phyloP scores from a whole-genome alignment of 1,140 invertebrate species.

The Trichonephila clavata region DNA sequence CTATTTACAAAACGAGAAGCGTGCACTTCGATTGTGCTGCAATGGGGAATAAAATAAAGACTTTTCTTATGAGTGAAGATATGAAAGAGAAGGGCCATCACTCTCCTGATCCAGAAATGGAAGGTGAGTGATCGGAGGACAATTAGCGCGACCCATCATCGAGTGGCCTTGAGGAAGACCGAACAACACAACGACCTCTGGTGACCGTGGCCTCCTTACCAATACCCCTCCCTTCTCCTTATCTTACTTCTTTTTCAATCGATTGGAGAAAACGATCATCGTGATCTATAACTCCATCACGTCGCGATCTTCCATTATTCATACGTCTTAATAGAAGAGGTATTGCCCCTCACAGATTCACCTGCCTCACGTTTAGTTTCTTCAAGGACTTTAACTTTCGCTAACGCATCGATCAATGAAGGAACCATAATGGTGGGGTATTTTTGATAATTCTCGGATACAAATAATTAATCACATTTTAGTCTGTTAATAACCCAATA shows the following conservation, averaged over 20 bases:
- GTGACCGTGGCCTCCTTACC: not conserved
- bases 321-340: not conserved
- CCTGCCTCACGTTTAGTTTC: too few relatives aligned
- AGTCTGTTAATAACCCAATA: too few relatives aligned
- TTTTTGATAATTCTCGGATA: too few relatives aligned
- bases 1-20: too few relatives aligned
- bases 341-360: too few relatives aligned
- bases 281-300: not conserved
- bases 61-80: too few relatives aligned
- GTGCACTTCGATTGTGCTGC: too few relatives aligned
- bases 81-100: not conserved
- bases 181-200: conserved; percentile 9
- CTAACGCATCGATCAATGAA: too few relatives aligned
- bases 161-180: not conserved
- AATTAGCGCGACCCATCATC: conserved; percentile 6
- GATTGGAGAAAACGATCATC: not conserved
- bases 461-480: too few relatives aligned
- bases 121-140: not conserved
- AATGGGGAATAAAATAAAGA: not conserved
- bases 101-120: conserved; percentile 20
- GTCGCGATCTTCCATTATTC: not conserved
- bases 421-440: too few relatives aligned
- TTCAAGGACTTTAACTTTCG: too few relatives aligned
- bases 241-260: not conserved
- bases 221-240: not conserved